Conservation (phyloP, 2,797 vertebrate genomes). For the Tympanoctomys barrerae region DNA sequence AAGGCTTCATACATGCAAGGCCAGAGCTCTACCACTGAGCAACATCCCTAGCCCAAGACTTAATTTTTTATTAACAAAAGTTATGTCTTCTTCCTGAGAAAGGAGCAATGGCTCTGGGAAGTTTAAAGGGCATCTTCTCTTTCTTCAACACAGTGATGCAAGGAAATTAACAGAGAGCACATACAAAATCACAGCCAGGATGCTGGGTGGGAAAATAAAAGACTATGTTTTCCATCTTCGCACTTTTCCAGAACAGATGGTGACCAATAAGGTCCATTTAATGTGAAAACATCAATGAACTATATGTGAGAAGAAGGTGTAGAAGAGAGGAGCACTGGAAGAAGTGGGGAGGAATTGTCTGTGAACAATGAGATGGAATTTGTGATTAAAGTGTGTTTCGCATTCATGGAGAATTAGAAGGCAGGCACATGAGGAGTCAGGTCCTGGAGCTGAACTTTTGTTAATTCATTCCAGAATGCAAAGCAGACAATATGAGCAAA, state of each 20-base stretch:
- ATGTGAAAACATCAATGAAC: neutral
- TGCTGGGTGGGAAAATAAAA: neutral
- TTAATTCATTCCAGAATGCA: conserved; percentile 11
- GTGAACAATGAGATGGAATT: neutral
- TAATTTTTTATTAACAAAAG: neutral
- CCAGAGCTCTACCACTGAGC: neutral
- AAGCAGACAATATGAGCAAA: neutral
- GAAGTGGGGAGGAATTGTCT: neutral
- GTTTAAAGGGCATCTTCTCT: neutral
- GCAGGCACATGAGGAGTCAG: neutral
- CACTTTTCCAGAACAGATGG: conserved; percentile 24
- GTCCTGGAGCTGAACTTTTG: neutral
- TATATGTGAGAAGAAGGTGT: neutral
- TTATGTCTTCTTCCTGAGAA: neutral
- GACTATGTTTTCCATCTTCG: neutral
- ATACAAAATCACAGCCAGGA: conserved; percentile 8
- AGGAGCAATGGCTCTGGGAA: neutral
- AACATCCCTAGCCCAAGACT: neutral
- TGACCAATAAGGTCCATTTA: neutral
- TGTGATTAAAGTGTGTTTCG: neutral
- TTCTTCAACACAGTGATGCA: conserved; percentile 12
- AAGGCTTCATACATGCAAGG: neutral
- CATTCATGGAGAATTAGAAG: neutral
- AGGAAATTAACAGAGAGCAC: conserved; percentile 31
- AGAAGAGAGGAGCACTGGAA: neutral